Evolutionary conservation across 2,797 vertebrate species (phyloP).

Genomic region (Catharus ustulatus): DNA sequence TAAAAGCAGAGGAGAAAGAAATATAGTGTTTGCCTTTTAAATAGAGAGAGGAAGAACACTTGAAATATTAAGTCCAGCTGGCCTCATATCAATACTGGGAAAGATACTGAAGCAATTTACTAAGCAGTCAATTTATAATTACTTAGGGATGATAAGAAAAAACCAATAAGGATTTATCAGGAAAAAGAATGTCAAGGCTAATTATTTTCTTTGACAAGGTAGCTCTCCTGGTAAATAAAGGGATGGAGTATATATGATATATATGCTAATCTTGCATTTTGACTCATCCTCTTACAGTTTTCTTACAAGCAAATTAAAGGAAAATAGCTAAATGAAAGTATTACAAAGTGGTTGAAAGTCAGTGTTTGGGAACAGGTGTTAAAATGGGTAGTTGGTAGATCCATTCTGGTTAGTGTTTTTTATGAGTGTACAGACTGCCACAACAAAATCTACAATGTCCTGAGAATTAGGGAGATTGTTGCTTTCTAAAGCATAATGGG

Average conservation of each 20-base stretch:
- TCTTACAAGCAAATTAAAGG: neutral
- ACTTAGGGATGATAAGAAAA: slow-evolving; percentile 47
- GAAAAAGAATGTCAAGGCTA: neutral
- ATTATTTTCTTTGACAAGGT: slow-evolving; percentile 36
- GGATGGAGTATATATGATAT: neutral
- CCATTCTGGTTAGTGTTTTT: neutral
- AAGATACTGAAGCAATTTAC: slow-evolving; percentile 49
- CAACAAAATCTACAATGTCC: neutral
- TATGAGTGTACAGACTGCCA: neutral
- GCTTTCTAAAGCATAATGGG: neutral
- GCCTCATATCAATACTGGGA: slow-evolving; percentile 33
- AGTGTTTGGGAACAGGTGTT: neutral
- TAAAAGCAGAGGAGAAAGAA: neutral
- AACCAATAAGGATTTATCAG: slow-evolving; percentile 7
- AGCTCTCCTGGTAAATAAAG: neutral
- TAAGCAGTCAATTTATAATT: slow-evolving; percentile 45
- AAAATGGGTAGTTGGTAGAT: neutral
- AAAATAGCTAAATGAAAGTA: neutral
- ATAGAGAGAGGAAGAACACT: neutral
- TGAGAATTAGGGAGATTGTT: neutral
- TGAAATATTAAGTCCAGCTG: slow-evolving; percentile 56
- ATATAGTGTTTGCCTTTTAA: neutral
- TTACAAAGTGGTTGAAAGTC: neutral
- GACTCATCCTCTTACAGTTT: neutral
- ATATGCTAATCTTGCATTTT: neutral